Evolutionary conservation across 2,113 vertebrate genomes (phyloP), one percentile per base, ranked within the genome.

Genomic region (Diadophis punctatus): DNA sequence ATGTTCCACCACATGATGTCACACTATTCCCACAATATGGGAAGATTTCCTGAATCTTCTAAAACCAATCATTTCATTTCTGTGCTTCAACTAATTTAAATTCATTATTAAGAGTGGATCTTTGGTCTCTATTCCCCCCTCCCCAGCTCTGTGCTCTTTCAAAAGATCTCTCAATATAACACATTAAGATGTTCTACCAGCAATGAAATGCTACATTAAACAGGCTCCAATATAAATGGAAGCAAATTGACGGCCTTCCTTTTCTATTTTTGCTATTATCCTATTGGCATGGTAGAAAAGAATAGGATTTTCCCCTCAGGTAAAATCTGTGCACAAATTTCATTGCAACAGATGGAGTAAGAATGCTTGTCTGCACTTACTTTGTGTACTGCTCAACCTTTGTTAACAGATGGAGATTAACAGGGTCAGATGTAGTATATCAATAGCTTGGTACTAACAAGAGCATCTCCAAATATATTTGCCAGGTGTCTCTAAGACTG

Each of bases 21-120:
- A 94, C 95, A 95, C 94, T 92, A 93, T 94, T 86, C 88, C 55
- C 56, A 25, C 52, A 92, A 39, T 30, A 92, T 34, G 52, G 85
- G 52, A 4, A 94, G 34, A 68, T 46, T 22, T 46, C 20, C 46
- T 80, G 23, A 14, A 46, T 60, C 22, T 27, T 91, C 58, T 53
- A 56, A 34, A 27, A 53, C 92, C 85, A 52, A 46, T 46, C 74
- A 87, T 39, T 16, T 58, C 8, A 12, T 46, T 30, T 90, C 58
- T 27, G 30, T 8, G 84, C 88, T 84, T 87, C 87, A 91, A 43
- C 55, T 52, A 51, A 22, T 16, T 46, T 46, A 63, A 87, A 52
- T 9, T 84, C 85, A 74, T 89, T 58, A n/a, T 48, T 34, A 43
- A 89, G 39, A 93, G 43, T 87, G 48, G 34, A 56, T 46, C 43